Percentiles rank a stretch among this genome's conserved stretches.
phyloP scores from a whole-genome alignment of 1,140 invertebrate species.

The Stegodyphus mimosarum region DNA sequence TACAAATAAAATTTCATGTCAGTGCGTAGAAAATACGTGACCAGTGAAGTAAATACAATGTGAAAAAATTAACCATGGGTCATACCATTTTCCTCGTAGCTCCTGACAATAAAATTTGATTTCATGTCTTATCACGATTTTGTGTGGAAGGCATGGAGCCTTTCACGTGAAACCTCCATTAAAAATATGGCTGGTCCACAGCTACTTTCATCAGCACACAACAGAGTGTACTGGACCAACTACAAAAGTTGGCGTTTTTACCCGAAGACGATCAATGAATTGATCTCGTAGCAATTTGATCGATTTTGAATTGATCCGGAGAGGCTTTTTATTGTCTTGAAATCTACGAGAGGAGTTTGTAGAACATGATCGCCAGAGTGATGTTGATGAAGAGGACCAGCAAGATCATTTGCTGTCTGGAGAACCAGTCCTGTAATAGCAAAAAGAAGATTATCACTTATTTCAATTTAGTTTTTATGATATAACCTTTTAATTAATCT shows the following conservation, averaged over 20 bases:
- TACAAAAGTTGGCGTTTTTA: neutral
- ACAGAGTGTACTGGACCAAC: slow-evolving; percentile 5
- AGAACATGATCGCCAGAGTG: slow-evolving; percentile 63
- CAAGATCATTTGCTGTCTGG: slow-evolving; percentile 62
- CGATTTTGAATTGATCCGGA: slow-evolving; percentile 2
- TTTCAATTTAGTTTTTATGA: too few species aligned
- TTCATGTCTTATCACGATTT: slow-evolving; percentile 10
- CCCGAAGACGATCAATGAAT: slow-evolving; percentile 1
- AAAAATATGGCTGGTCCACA: slow-evolving; percentile 27
- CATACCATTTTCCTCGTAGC: neutral
- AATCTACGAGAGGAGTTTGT: slow-evolving; percentile 62
- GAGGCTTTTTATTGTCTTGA: neutral
- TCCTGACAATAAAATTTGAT: slow-evolving; percentile 38
- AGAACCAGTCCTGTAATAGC: slow-evolving; percentile 61
- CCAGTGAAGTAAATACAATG: slow-evolving; percentile 21
- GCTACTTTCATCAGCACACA: slow-evolving; percentile 13
- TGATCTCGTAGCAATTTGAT: slow-evolving; percentile 30
- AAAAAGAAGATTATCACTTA: neutral
- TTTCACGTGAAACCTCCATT: neutral
- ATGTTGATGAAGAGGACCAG: slow-evolving; percentile 63
- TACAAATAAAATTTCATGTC: slow-evolving; percentile 22
- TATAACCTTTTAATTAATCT: too few species aligned
- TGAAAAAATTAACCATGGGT: slow-evolving; percentile 21
- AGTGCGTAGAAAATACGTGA: slow-evolving; percentile 35
- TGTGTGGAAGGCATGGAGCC: neutral